Conservation (phyloP, 2,797 vertebrate genomes). For the Acanthis flammea region DNA sequence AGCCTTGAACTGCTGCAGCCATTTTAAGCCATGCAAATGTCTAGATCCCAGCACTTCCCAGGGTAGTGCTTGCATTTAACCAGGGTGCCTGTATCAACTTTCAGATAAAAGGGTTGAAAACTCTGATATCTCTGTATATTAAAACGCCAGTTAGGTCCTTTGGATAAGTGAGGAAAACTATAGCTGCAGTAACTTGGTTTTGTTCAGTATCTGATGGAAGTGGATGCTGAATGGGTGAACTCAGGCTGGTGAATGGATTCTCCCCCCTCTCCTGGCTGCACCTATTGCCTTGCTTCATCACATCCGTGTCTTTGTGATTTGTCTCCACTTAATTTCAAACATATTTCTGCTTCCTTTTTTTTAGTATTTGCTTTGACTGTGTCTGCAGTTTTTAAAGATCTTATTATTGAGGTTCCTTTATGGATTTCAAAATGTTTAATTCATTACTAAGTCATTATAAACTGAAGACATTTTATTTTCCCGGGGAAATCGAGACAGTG, state of each 20-base stretch:
- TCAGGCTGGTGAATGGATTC: background rate
- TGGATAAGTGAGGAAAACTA: background rate
- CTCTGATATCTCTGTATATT: background rate
- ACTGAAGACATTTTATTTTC: constrained; percentile 50
- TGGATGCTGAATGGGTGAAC: background rate
- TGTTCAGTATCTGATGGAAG: background rate
- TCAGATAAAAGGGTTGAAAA: background rate
- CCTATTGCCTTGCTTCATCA: background rate
- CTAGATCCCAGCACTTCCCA: background rate
- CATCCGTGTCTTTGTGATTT: background rate
- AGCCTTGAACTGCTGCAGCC: constrained; percentile 35
- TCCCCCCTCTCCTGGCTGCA: background rate
- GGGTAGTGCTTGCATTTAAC: background rate
- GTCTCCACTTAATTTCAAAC: background rate
- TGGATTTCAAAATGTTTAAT: constrained; percentile 30
- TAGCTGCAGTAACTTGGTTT: background rate
- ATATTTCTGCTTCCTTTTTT: background rate
- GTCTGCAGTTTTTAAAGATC: constrained; percentile 20
- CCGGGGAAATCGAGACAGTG: background rate
- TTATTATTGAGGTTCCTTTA: constrained; percentile 24
- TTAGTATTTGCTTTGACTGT: background rate
- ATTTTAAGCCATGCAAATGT: constrained; percentile 39
- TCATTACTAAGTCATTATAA: constrained; percentile 24
- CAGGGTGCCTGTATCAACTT: background rate
- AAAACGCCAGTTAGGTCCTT: background rate